A percentile compares a stretch with the other conserved stretches of the same genome.
Conservation (phyloP, 92 coral and sea anemone species). For the Phenganax stokvisi region DNA sequence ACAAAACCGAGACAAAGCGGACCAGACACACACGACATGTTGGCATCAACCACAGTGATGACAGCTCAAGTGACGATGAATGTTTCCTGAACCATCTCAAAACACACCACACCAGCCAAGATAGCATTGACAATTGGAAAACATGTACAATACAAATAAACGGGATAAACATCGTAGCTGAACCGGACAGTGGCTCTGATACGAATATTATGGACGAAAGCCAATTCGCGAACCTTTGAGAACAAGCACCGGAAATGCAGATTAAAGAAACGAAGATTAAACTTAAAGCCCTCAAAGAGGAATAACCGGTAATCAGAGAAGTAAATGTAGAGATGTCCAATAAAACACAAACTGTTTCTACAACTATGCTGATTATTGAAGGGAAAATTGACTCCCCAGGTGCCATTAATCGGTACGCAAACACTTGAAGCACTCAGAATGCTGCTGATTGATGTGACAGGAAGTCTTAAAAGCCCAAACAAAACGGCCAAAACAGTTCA, state of each 20-base stretch:
- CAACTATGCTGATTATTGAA: constrained; percentile 44
- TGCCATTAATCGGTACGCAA: constrained; percentile 52
- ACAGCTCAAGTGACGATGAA: constrained; percentile 48
- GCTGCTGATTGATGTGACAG: constrained; percentile 52
- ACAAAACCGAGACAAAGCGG: not conserved
- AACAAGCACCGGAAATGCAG: constrained; percentile 46
- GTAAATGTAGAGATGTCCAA: constrained; percentile 45
- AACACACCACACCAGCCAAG: constrained; percentile 42
- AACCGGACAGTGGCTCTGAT: constrained; percentile 58
- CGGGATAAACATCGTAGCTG: constrained; percentile 37
- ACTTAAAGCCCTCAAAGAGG: constrained; percentile 50
- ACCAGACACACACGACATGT: constrained; percentile 35
- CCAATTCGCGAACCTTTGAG: constrained; percentile 34
- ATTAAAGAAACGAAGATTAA: constrained; percentile 43
- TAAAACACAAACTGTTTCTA: constrained; percentile 39
- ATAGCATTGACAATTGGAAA: constrained; percentile 21
- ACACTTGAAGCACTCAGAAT: constrained; percentile 58
- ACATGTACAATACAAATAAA: constrained; percentile 47
- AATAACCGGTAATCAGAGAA: constrained; percentile 55
- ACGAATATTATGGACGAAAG: constrained; percentile 50
- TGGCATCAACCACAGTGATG: constrained; percentile 34
- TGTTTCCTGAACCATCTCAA: constrained; percentile 44
- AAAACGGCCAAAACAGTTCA: not conserved
- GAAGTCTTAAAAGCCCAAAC: constrained; percentile 52
- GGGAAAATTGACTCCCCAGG: constrained; percentile 61